A percentile compares a stretch with the other conserved stretches of the same genome.
Evolutionary conservation across 1,140 invertebrate genomes (phyloP).

Genomic region (Euglossa dilemma): DNA sequence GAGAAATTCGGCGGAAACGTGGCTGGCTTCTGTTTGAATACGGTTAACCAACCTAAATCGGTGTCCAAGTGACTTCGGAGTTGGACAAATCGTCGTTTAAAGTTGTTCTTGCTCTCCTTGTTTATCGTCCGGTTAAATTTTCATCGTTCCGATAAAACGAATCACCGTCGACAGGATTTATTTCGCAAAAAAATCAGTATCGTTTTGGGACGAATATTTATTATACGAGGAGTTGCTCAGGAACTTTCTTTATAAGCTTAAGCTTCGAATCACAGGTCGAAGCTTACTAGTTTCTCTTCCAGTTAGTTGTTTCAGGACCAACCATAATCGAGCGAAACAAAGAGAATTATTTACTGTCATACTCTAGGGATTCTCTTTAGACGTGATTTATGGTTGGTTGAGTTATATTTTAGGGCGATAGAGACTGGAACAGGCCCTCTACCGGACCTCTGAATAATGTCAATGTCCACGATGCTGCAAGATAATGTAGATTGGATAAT

Average conservation of each 20-base stretch:
- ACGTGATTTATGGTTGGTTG: not conserved
- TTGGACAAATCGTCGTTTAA: not conserved
- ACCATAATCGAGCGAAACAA: not conserved
- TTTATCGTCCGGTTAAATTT: not conserved
- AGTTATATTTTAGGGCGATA: not conserved
- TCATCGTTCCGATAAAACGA: not conserved
- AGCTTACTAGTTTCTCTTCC: not conserved
- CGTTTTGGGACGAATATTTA: too few relatives aligned
- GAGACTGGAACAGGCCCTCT: not conserved
- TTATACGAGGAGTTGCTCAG: too few relatives aligned
- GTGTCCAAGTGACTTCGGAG: not conserved
- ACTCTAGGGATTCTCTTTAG: not conserved
- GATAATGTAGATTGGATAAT: not conserved
- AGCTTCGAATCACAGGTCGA: not conserved
- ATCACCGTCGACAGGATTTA: too few relatives aligned
- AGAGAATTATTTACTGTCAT: slow-evolving; percentile 7
- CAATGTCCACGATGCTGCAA: too few relatives aligned
- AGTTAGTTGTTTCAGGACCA: not conserved
- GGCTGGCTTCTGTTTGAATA: not conserved
- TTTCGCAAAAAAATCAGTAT: too few relatives aligned
- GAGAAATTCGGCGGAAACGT: not conserved
- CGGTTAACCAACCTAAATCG: not conserved
- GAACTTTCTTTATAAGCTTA: too few relatives aligned
- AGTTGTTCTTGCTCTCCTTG: not conserved
- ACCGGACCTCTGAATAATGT: not conserved